Evolutionary conservation across 2,888 invertebrate species (phyloP).

Genomic region (Melanostoma scalare): DNA sequence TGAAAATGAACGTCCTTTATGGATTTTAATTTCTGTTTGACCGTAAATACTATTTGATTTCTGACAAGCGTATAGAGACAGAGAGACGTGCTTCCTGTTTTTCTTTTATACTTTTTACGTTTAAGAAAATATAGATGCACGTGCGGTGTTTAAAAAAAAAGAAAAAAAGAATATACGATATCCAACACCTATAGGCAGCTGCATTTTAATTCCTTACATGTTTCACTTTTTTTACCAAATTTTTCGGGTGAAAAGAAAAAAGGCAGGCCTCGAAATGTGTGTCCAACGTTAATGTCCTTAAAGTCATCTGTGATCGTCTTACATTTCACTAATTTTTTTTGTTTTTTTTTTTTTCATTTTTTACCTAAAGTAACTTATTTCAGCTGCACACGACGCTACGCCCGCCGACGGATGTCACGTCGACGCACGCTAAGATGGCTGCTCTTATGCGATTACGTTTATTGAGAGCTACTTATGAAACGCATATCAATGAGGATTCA

Average conservation of each 20-base stretch:
- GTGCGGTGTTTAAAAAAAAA: conserved; percentile 54
- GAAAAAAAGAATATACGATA: conserved; percentile 48
- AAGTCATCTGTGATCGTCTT: conserved; percentile 69
- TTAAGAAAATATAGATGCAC: conserved; percentile 37
- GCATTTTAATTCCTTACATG: conserved; percentile 70
- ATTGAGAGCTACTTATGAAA: conserved; percentile 12
- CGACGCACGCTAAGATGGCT: background rate
- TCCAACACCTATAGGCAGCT: conserved; percentile 69
- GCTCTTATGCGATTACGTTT: conserved; percentile 44
- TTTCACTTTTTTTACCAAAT: conserved; percentile 44
- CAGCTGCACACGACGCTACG: conserved; percentile 49
- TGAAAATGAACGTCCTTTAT: conserved; percentile 33
- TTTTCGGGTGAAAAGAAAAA: conserved; percentile 15
- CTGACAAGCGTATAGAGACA: conserved; percentile 44
- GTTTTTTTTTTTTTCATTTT: conserved; percentile 30
- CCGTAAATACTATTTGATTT: conserved; percentile 54
- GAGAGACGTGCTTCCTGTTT: conserved; percentile 70
- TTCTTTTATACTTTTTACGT: background rate
- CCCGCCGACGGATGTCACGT: too few species aligned
- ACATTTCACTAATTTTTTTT: conserved; percentile 46
- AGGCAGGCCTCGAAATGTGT: conserved; percentile 53
- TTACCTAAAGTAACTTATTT: conserved; percentile 35
- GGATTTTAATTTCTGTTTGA: conserved; percentile 49
- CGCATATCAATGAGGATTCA: conserved; percentile 47
- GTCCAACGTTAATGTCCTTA: conserved; percentile 47